Evolutionary conservation across 1,140 invertebrate genomes (phyloP).

Genomic region (Sycophaga agraensis): DNA sequence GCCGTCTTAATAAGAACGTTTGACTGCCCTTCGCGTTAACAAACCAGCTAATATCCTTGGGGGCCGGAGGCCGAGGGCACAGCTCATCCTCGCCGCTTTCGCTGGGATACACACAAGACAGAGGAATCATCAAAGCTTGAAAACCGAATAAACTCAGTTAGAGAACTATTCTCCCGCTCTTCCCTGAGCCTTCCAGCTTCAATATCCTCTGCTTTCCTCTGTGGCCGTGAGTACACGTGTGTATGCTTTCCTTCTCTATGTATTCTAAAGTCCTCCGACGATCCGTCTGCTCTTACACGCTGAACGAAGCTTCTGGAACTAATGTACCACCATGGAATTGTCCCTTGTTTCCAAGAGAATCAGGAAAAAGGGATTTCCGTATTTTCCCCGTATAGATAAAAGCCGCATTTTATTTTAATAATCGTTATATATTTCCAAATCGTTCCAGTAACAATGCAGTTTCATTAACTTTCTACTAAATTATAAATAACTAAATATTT

Average conservation of each 20-base stretch:
- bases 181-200: neutral
- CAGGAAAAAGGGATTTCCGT: too few relatives aligned
- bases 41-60: constrained; percentile 47
- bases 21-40: constrained; percentile 41
- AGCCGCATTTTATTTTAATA: too few relatives aligned
- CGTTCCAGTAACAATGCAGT: too few relatives aligned
- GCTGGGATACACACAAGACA: constrained; percentile 31
- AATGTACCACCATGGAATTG: neutral
- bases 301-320: neutral
- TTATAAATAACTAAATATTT: too few relatives aligned
- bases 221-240: neutral
- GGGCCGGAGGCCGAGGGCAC: constrained; percentile 32
- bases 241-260: neutral
- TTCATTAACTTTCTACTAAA: too few relatives aligned
- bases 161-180: constrained; percentile 25
- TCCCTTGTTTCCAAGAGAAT: too few relatives aligned
- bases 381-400: too few relatives aligned
- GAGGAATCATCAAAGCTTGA: constrained; percentile 49
- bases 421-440: too few relatives aligned
- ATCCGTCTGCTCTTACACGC: neutral
- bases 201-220: constrained; percentile 1
- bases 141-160: constrained; percentile 55
- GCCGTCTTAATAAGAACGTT: constrained; percentile 43
- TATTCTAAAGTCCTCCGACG: neutral
- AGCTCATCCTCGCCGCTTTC: constrained; percentile 35